Percentiles rank a stretch among this genome's conserved stretches.
phyloP scores from a whole-genome alignment of 2,113 vertebrate species.

The Laticauda laticaudata region DNA sequence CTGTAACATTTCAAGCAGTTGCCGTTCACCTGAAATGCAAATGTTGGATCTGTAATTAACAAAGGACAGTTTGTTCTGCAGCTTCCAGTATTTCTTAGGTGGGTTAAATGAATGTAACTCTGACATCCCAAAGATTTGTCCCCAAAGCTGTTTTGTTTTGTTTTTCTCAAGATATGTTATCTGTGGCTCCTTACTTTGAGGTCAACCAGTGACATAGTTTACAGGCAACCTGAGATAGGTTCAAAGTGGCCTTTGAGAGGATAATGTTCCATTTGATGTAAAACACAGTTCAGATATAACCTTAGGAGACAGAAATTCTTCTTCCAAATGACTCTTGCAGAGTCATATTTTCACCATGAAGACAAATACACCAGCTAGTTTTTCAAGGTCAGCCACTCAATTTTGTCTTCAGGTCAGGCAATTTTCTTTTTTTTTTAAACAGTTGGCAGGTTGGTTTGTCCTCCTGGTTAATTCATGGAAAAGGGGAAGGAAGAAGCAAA shows the following conservation, averaged over 20 bases:
- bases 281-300: not conserved
- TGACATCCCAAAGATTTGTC: not conserved
- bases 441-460: constrained; percentile 2
- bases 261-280: not conserved
- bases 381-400: not conserved
- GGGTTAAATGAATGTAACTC: not conserved
- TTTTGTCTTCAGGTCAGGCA: constrained; percentile 16
- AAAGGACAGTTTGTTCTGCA: not conserved
- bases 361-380: not conserved
- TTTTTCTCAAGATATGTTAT: not conserved
- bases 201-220: not conserved
- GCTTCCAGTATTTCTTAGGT: not conserved
- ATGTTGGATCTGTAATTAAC: not conserved
- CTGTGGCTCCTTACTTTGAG: not conserved
- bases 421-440: not conserved
- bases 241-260: not conserved
- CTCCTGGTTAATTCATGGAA: not conserved
- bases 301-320: not conserved
- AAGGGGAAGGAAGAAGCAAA: constrained; percentile 27
- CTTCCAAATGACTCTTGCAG: not conserved
- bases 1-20: not conserved
- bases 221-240: not conserved
- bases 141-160: not conserved
- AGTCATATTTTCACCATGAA: not conserved
- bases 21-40: not conserved